Percentiles rank a stretch among this genome's conserved stretches.
phyloP scores from a whole-genome alignment of 2,113 vertebrate species.

The Hassar affinis region DNA sequence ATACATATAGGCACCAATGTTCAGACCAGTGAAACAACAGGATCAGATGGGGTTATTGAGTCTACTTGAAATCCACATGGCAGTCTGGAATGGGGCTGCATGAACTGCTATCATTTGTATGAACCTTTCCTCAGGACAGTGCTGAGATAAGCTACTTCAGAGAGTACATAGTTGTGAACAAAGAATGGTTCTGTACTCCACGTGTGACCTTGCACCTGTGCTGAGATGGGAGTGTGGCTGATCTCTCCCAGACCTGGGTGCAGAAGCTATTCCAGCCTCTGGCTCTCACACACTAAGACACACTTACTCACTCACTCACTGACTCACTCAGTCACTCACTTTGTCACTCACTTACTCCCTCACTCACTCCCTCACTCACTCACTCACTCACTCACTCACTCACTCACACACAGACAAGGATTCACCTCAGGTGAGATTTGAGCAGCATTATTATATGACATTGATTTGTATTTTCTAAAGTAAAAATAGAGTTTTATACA shows the following conservation, averaged over 20 bases:
- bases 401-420: conserved; percentile 32
- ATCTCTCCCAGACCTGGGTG: conserved; percentile 54
- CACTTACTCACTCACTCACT: conserved; percentile 28
- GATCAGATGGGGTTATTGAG: conserved; percentile 16
- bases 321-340: conserved; percentile 31
- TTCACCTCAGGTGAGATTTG: conserved; percentile 31
- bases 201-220: conserved; percentile 64
- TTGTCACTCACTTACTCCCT: conserved; percentile 33
- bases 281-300: conserved; percentile 27
- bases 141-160: conserved; percentile 49
- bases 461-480: not conserved
- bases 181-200: conserved; percentile 51
- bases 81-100: conserved; percentile 13
- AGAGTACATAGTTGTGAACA: conserved; percentile 48
- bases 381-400: not conserved
- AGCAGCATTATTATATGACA: conserved; percentile 28
- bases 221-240: conserved; percentile 43
- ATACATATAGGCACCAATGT: not conserved
- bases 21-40: not conserved
- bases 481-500: conserved; percentile 40
- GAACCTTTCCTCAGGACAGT: conserved; percentile 42
- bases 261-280: conserved; percentile 32
- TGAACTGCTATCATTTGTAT: conserved; percentile 29
- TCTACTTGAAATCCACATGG: conserved; percentile 18
- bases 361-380: conserved; percentile 31